phyloP scores from a whole-genome alignment of 2,888 invertebrate genomes.

The Drosophila testacea region DNA sequence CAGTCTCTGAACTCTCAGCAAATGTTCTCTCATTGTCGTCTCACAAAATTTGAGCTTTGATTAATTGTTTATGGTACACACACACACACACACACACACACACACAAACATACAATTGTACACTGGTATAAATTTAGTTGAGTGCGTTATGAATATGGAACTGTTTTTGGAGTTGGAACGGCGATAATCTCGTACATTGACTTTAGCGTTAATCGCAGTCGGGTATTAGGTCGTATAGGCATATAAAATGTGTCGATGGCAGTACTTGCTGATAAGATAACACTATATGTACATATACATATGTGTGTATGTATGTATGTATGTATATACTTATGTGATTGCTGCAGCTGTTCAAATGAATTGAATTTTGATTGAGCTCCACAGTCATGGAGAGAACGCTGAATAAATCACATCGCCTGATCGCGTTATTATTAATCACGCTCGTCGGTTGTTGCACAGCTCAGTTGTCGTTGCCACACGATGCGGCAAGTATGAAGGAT shows the following conservation, averaged over 20 bases:
- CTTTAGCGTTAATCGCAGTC: slow-evolving; percentile 29
- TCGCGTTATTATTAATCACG: slow-evolving; percentile 14
- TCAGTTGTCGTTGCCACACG: slow-evolving; percentile 31
- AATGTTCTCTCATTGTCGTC: background rate
- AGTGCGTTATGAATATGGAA: slow-evolving; percentile 4
- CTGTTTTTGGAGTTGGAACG: slow-evolving; percentile 2
- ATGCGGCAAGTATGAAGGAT: slow-evolving; percentile 42
- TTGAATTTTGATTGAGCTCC: background rate
- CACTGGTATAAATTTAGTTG: background rate
- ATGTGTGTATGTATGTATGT: background rate
- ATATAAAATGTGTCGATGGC: slow-evolving; percentile 15
- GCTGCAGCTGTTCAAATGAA: slow-evolving; percentile 1
- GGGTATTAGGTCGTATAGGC: slow-evolving; percentile 10
- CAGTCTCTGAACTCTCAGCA: slow-evolving; percentile 2
- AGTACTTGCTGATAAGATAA: slow-evolving; percentile 43
- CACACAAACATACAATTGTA: background rate
- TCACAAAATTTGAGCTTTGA: slow-evolving; percentile 27
- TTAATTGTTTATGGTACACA: slow-evolving; percentile 33
- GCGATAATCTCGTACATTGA: slow-evolving; percentile 51
- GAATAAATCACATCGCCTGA: slow-evolving; percentile 35
- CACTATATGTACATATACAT: background rate
- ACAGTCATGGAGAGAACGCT: slow-evolving; percentile 58
- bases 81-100: background rate
- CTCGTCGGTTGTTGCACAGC: slow-evolving; percentile 21
- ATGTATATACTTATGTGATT: background rate